Evolutionary conservation across 2,888 invertebrate species (phyloP).

Genomic region (Cataglyphis albicans): DNA sequence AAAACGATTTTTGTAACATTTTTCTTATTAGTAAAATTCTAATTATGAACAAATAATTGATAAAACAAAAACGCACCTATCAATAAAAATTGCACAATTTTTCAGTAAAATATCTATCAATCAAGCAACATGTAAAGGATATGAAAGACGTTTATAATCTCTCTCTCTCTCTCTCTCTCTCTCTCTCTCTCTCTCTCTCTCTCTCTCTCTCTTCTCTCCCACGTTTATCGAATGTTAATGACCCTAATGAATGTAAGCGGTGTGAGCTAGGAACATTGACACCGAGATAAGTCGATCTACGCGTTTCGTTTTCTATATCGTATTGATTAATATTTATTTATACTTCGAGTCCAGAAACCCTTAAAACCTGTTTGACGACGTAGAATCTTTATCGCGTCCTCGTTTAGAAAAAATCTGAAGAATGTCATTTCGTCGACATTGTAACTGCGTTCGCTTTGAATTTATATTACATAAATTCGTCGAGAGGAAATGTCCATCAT

Average conservation of each 20-base stretch:
- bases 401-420: conserved; percentile 69
- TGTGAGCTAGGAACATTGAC: conserved; percentile 80
- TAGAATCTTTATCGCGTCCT: conserved; percentile 76
- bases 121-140: conserved; percentile 45
- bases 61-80: background rate
- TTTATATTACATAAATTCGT: conserved; percentile 14
- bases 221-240: conserved; percentile 81
- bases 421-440: conserved; percentile 46
- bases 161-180: no score
- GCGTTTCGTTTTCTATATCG: conserved; percentile 73
- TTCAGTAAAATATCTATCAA: conserved; percentile 50
- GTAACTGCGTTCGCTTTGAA: background rate
- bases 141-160: conserved; percentile 56
- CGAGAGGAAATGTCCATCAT: conserved; percentile 7
- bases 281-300: conserved; percentile 81
- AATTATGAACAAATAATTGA: conserved; percentile 19
- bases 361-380: conserved; percentile 81
- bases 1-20: background rate
- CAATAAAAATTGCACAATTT: background rate
- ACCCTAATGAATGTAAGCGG: conserved; percentile 83
- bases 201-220: conserved; percentile 29
- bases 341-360: conserved; percentile 76
- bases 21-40: background rate
- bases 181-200: conserved; percentile 16
- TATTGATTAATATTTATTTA: conserved; percentile 84